Base-by-base conservation (phyloP, 2,113 vertebrate species). In the Chaetura pelagica region DNA sequence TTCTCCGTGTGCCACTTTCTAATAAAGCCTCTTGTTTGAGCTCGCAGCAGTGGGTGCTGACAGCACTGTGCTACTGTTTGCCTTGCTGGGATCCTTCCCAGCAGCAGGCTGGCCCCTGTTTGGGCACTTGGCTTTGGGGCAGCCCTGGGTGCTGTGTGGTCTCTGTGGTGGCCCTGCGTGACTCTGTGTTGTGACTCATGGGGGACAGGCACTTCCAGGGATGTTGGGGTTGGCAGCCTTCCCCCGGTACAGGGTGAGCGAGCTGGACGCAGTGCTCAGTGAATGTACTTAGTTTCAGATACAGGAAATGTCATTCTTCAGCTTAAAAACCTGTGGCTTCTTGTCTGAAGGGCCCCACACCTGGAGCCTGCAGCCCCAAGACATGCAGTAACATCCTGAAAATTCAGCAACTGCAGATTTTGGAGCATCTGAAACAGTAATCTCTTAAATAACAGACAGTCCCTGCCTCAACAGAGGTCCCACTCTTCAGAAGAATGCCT, bases 201-300 rank as follows among this genome's bases (percentile, higher is more conserved):
- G 42, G 44, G 29, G 26, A 55, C 26, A 55, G 79, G 55, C 64
- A 63, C 35, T 87, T 81, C 35, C 71, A 76, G 87, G 71, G 84
- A 34, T 90, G 67, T 29, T 67, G 42, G 30, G 40, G 8, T 87
- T 91, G 89, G 87, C 89, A 87, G 75, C 51, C 51, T 94, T 93
- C 18, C 55, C 52, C 35, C 0, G 0, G 0, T 29, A 19, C 1
- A 2, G 49, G 4, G 8, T 62, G 30, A 67, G 44, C 7, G 21
- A 10, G 38, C 21, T 72, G 49, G 40, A 24, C 1, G 6, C 15
- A 26, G 12, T 10, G 24, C 48, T 74, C 42, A 42, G 22, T 29
- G 48, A 61, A 38, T 86, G 79, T 66, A 55, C 34, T 51, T 19
- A 1, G 13, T 67, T 88, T 75, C 61, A 46, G 20, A 34, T 80